Percentiles rank a stretch among this genome's conserved stretches.
These are phyloP conservation scores for Morphnarchus princeps DNA, from an alignment of 2,113 vertebrate species.

Conservation along the genomic window DNA sequence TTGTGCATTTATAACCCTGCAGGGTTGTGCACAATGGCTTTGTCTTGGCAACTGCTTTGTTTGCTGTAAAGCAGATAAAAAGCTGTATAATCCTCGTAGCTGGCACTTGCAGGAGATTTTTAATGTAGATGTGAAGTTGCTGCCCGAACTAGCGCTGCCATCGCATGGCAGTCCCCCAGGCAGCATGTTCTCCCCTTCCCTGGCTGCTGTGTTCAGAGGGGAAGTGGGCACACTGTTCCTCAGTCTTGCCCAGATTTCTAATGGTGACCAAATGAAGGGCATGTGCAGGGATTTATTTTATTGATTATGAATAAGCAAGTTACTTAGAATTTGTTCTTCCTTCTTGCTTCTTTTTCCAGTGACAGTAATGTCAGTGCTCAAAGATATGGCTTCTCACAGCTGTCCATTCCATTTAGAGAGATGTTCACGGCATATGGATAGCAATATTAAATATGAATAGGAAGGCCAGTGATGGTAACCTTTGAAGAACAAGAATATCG, in stretches of 20 bases:
- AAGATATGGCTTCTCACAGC: background rate
- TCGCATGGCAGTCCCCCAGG: background rate
- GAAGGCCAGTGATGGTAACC: background rate
- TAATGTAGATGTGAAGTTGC: background rate
- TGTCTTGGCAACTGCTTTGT: constrained; percentile 54
- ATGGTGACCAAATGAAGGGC: background rate
- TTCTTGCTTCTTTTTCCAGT: background rate
- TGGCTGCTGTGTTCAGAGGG: background rate
- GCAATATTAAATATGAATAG: background rate
- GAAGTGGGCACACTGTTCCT: background rate
- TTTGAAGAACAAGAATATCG: background rate
- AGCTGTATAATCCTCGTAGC: background rate
- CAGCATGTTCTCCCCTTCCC: background rate
- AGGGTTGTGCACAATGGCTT: background rate
- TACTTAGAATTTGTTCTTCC: background rate
- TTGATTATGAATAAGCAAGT: background rate
- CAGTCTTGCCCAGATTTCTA: background rate
- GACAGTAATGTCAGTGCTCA: background rate
- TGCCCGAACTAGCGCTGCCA: background rate
- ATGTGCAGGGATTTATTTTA: background rate
- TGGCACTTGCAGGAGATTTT: background rate
- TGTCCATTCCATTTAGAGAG: background rate
- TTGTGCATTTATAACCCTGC: background rate
- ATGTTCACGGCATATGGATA: background rate
- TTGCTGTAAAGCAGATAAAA: constrained; percentile 35